Conservation (phyloP, 2,888 invertebrate species). For the Tanaodytes sp. region DNA sequence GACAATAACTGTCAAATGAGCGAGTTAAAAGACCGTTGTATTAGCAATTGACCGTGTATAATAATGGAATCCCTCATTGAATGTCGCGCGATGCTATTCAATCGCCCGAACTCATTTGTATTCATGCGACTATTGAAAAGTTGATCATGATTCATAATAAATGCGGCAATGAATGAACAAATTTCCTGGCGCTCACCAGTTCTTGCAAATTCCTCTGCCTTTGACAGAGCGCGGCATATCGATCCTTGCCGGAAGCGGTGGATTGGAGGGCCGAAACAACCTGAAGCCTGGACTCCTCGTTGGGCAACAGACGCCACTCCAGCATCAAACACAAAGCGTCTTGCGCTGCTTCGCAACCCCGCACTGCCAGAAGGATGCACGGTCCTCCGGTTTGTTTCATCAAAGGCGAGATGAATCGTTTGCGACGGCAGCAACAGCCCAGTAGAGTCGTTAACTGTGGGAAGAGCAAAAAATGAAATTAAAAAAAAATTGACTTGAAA, state of each 20-base stretch:
- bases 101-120: constrained; percentile 28
- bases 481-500: too few species aligned
- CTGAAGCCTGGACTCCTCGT: constrained; percentile 79
- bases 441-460: constrained; percentile 78
- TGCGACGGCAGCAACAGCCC: constrained; percentile 82
- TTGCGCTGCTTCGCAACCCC: constrained; percentile 79
- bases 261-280: constrained; percentile 84
- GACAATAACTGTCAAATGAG: too few species aligned
- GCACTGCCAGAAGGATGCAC: constrained; percentile 81
- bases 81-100: constrained; percentile 34
- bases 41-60: too few species aligned
- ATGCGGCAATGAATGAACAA: constrained; percentile 30
- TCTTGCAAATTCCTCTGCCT: constrained; percentile 82
- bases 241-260: constrained; percentile 79
- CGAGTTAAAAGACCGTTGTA: too few species aligned
- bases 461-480: too few species aligned
- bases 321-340: constrained; percentile 84
- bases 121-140: constrained; percentile 41
- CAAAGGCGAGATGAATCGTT: constrained; percentile 80
- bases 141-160: constrained; percentile 38
- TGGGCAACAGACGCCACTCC: constrained; percentile 81
- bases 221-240: constrained; percentile 82
- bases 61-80: constrained; percentile 30
- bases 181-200: constrained; percentile 75
- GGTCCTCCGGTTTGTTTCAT: constrained; percentile 81